Evolutionary conservation across 1,140 invertebrate genomes (phyloP), one percentile per base, ranked within the genome.

Genomic region (Heliconius hermathena): DNA sequence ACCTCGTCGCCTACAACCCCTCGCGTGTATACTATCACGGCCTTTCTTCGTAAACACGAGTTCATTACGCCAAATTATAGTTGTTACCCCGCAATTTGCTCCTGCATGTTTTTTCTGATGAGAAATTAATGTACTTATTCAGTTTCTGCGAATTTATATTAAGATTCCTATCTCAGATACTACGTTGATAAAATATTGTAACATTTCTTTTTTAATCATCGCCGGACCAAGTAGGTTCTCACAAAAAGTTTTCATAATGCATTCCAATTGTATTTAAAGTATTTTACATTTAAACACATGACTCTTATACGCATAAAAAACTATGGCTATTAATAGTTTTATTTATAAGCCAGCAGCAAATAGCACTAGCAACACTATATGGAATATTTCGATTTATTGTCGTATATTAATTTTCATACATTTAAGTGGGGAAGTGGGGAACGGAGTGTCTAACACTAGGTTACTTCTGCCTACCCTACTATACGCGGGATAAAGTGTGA

Each of bases 41-140:
- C 81, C 78, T 80, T 85, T 83, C 83, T 84, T 87, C 76, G 82
- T 85, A 86, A 88, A 86, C 81, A 82, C 85, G 81, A 89, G 89
- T 88, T 90, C 87, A 88, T 91, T 90, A 91, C 81, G 76, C 82
- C 85, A 91, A 92, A 91, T 92, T 92, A 90, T 87, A 86, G 89
- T 89, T 80, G 83, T 90, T 89, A 84, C 79, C 57, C 76, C 74
- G 86, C 84, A 88, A 88, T 91, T 91, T 90, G 85, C 86, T 83
- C 87, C 87, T 85, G 89, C 85, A 86, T 87, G 86, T 86, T 87
- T 85, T 36, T 84, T 75, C 80, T 91, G 88, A 92, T 89, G 89
- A 82, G 82, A 85, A 84, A 79, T 83, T 81, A 85, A 85, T 85
- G 82, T 81, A 81, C 80, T 81, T 81, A 76, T 77, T 76, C 75